Evolutionary conservation across 2,888 invertebrate genomes (phyloP).

Genomic region (Pseudoips prasinana): DNA sequence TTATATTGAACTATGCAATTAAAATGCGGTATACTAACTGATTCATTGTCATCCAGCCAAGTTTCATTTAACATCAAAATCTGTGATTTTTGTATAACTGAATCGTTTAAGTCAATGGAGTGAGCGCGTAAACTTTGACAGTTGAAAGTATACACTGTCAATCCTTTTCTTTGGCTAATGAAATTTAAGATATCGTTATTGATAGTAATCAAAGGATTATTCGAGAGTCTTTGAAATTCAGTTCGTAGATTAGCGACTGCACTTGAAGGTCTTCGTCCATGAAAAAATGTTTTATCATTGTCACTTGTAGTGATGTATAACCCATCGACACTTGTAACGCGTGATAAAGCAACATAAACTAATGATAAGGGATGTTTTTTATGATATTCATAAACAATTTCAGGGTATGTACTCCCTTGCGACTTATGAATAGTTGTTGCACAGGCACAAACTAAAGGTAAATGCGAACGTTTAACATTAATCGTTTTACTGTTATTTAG

Average conservation of each 20-base stretch:
- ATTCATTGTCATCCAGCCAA: too few relatives aligned
- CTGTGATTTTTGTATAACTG: too few relatives aligned
- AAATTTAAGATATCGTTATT: conserved; percentile 1
- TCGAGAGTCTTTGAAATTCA: conserved; percentile 1
- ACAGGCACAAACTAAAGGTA: conserved; percentile 11
- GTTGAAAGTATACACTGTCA: conserved; percentile 4
- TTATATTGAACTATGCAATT: too few relatives aligned
- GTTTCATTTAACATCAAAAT: too few relatives aligned
- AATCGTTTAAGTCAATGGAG: background rate
- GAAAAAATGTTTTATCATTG: conserved; percentile 2
- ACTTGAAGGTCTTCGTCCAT: conserved; percentile 1
- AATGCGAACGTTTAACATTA: conserved; percentile 10
- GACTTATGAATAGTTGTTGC: conserved; percentile 27
- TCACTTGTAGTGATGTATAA: conserved; percentile 8
- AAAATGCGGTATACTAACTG: too few relatives aligned
- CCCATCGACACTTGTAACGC: conserved; percentile 24
- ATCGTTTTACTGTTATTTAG: background rate
- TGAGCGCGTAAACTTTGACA: conserved; percentile 17
- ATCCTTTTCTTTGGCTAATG: background rate
- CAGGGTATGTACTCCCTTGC: conserved; percentile 31
- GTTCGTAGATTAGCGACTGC: background rate
- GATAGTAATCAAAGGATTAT: background rate
- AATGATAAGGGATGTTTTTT: conserved; percentile 6
- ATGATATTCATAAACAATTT: conserved; percentile 2
- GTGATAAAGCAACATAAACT: conserved; percentile 33